A percentile compares a stretch with the other conserved stretches of the same genome.
phyloP scores from a whole-genome alignment of 1,140 invertebrate species.

The Stegodyphus dumicola region DNA sequence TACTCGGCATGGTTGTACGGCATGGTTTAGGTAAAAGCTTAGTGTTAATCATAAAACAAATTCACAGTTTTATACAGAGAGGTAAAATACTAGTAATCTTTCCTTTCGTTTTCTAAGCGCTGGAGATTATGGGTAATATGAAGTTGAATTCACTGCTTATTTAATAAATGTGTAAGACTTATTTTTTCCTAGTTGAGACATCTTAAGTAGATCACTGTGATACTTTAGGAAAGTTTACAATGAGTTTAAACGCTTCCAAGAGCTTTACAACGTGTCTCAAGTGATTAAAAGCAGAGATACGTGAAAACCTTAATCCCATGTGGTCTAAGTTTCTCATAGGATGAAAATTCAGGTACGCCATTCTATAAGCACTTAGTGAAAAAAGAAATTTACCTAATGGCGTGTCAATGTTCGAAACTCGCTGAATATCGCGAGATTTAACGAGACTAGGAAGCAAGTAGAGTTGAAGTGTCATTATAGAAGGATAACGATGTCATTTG shows the following conservation, averaged over 20 bases:
- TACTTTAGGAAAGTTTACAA: not conserved
- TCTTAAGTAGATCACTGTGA: no score
- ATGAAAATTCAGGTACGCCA: conserved; percentile 7
- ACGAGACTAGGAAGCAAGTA: conserved; percentile 58
- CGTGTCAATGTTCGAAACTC: conserved; percentile 52
- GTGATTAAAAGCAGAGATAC: conserved; percentile 57
- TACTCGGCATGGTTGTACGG: no score
- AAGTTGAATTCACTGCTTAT: no score
- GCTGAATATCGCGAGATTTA: conserved; percentile 55
- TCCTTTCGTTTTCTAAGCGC: no score
- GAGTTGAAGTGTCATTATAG: conserved; percentile 55
- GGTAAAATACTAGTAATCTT: no score
- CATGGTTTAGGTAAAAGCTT: no score
- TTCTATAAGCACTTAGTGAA: conserved; percentile 38
- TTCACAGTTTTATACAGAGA: no score
- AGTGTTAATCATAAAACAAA: no score
- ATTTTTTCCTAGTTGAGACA: no score
- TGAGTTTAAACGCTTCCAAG: not conserved
- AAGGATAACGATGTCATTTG: conserved; percentile 57
- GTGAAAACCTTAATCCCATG: conserved; percentile 25
- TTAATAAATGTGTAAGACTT: no score
- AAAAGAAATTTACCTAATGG: conserved; percentile 58
- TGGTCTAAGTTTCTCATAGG: not conserved
- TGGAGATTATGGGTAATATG: no score
- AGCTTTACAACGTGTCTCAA: not conserved